Evolutionary conservation across 2,888 invertebrate species (phyloP), one percentile per base, ranked within the genome.

Genomic region (Exephanes ischioxanthus): DNA sequence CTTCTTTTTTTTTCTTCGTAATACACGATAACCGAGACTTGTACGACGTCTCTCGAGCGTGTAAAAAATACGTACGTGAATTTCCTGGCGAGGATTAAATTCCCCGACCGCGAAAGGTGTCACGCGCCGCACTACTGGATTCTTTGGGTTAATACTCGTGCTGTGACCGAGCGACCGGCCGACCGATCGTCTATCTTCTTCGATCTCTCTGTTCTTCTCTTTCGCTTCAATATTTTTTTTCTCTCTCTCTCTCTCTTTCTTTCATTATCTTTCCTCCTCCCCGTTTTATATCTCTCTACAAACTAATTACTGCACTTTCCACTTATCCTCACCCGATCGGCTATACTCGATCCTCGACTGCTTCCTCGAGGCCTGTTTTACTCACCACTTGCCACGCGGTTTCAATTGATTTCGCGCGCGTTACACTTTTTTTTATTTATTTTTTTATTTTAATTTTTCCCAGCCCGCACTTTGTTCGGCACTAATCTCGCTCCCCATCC

Each of bases 71-170:
- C 83, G 71, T 78, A 78, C 68, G 75, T 82, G 58, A 53, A 75
- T 79, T 81, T 26, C 68, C 75, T 79, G 78, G 55, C 76, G 71
- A 67, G 55, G 48, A 70, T 71, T 71, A 76, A 71, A 51, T 66
- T 68, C 67, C 58, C 72, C 63, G 76, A 48, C 58, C 78, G 76
- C 79, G 82, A 76, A 63, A 63, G 30, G 63, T 63, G 30, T 75
- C 73, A 71, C 83, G 85, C 83, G 80, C 67, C 68, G 79, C 79
- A 80, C 82, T 85, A 85, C 83, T 85, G 61, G 72, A 71, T 83
- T 81, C 86, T 83, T 86, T 86, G 86, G 86, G 83, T 86, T 86
- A 86, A 86, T 86, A 86, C 83, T 86, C 83, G 80, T 83, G 80
- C 14, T 67, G 83, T 83, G 83, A 85, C 79, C 85, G 85, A 85